A percentile compares a stretch with the other conserved stretches of the same genome.
Conservation (phyloP, 2,797 vertebrate species). For the Ambastaia sidthimunki region DNA sequence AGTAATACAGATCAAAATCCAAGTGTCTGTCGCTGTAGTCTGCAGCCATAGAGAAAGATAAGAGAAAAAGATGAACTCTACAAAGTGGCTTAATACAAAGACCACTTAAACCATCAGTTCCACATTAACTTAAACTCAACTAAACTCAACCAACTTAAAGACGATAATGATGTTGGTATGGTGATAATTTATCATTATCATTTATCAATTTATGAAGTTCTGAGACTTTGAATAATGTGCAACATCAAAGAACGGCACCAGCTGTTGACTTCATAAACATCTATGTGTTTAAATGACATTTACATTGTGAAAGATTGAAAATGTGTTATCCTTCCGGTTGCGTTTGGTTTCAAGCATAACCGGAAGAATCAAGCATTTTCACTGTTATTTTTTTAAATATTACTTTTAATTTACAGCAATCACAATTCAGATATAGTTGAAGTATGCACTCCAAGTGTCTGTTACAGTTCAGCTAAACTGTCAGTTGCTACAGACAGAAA, state of each 20-base stretch:
- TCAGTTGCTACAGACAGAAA: constrained; percentile 17
- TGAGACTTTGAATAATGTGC: background rate
- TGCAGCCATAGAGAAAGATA: background rate
- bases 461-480: constrained; percentile 18
- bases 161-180: too few relatives aligned
- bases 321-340: background rate
- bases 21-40: background rate
- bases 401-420: background rate
- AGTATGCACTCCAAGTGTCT: background rate
- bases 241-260: background rate
- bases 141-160: too few relatives aligned
- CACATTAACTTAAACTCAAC: background rate
- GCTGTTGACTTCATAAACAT: constrained; percentile 6
- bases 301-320: background rate
- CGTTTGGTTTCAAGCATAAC: constrained; percentile 8
- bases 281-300: background rate
- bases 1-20: background rate
- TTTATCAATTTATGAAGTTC: background rate
- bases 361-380: background rate
- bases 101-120: background rate
- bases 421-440: background rate
- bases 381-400: background rate
- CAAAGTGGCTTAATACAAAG: background rate
- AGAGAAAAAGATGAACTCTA: background rate
- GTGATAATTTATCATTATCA: too few relatives aligned